phyloP scores from a whole-genome alignment of 1,140 invertebrate species.

The Sitophilus oryzae region DNA sequence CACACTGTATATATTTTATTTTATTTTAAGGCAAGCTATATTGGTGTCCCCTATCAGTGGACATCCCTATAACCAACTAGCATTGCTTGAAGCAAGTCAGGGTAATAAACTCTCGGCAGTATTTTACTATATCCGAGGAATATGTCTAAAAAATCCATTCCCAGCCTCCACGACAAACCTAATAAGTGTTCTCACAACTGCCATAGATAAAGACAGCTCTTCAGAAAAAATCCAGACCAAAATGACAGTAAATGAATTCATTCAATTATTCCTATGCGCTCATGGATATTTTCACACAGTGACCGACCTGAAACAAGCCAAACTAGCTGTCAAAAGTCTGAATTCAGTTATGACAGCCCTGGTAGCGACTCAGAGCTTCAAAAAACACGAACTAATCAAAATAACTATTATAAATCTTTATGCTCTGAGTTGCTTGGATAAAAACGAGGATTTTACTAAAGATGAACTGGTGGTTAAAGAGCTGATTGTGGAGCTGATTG shows the following conservation, averaged over 20 bases:
- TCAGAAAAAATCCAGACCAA: constrained; percentile 52
- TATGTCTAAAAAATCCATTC: constrained; percentile 76
- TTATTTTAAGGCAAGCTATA: constrained; percentile 64
- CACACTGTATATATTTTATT: constrained; percentile 12
- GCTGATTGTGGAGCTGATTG: constrained; percentile 60
- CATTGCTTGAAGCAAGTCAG: constrained; percentile 70
- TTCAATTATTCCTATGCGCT: constrained; percentile 61
- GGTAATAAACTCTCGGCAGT: constrained; percentile 77
- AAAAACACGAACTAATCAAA: constrained; percentile 65
- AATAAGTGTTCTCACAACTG: constrained; percentile 57
- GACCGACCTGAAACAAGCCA: constrained; percentile 54
- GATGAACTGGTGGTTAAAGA: constrained; percentile 52
- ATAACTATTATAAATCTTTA: constrained; percentile 73
- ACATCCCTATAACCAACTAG: constrained; percentile 84
- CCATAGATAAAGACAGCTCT: constrained; percentile 48
- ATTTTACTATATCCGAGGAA: constrained; percentile 76
- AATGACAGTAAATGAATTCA: constrained; percentile 61
- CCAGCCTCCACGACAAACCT: constrained; percentile 76
- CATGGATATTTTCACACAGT: constrained; percentile 58
- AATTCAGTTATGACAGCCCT: constrained; percentile 66
- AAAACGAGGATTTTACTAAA: constrained; percentile 48
- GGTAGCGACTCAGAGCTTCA: constrained; percentile 71
- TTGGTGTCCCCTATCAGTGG: constrained; percentile 73
- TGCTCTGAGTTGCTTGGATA: constrained; percentile 57
- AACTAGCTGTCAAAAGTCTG: constrained; percentile 54